Conservation (phyloP, 2,113 vertebrate genomes). For the Mormyrus iriodes region DNA sequence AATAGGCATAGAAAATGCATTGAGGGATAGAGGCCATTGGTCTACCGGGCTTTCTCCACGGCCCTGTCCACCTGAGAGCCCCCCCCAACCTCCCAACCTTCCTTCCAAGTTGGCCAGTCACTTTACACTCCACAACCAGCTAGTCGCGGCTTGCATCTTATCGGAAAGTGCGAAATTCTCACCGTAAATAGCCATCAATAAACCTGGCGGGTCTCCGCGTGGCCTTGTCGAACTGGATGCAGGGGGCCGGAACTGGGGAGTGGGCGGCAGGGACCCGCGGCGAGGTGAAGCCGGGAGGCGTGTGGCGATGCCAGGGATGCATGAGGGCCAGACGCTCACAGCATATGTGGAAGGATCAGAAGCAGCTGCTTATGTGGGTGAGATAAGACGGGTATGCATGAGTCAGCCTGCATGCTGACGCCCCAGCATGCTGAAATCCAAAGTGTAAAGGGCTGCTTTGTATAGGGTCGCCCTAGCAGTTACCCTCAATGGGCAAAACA, state of each 20-base stretch:
- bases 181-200: not conserved
- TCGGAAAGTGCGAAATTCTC: conserved; percentile 1
- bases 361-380: not conserved
- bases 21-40: not conserved
- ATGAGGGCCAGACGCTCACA: not conserved
- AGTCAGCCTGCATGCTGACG: not conserved
- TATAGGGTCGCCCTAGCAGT: not conserved
- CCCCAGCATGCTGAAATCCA: not conserved
- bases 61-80: not conserved
- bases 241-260: not conserved
- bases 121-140: not conserved
- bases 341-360: not conserved
- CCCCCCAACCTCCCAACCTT: not conserved
- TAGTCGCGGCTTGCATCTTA: not conserved
- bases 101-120: not conserved
- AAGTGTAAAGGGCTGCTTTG: not conserved
- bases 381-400: not conserved
- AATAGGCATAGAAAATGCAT: not conserved
- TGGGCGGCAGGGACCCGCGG: not conserved
- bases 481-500: not conserved
- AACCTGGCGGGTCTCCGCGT: not conserved
- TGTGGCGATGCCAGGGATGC: not conserved
- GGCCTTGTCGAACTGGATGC: not conserved
- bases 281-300: not conserved
- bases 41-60: not conserved